Base-by-base conservation (phyloP, 2,113 vertebrate species). In the Rhinolophus sinicus region DNA sequence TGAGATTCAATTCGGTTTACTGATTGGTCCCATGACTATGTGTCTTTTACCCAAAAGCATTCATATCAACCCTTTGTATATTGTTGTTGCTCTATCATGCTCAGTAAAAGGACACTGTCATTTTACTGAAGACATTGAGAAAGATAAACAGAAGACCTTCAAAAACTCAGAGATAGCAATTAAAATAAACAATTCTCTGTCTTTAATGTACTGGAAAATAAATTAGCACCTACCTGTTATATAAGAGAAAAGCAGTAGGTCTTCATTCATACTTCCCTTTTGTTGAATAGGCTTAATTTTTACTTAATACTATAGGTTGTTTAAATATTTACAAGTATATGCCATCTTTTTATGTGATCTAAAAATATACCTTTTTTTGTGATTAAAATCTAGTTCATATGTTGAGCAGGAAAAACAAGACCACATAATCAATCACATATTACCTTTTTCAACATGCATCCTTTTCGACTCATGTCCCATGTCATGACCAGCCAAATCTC, bases 361-460 rank as follows among this genome's bases (percentile, higher is more conserved):
- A 82, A 50, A 92, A 67, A 81, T 40, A 40, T 30, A 78, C 9
- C 8, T 94, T 7, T 54, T 78, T 60, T 26, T 83, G 8, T 94
- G 19, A 77, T 83, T 70, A 91, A 86, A 54, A 64, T 52, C 1
- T 33, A 83, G 11, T n/a, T 73, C 10, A 75, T 54, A 75, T 7
- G 35, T 14, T 2, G 54, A 96, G 73, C 2, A 94, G 28, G 2
- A 90, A 47, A 64, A 96, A 67, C 1, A 73, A 75, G 3, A 3
- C 14, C 7, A 77, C 0, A 47, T 16, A 24, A 44, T 44, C 40
- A 87, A 16, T 73, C 8, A 64, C 15, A 65, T 87, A 97, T 99
- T 98, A 99, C 99, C 99, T 99, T 99, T 99, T 94, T 99, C 99
- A 95, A 99, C 97, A 96, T 99, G 99, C 98, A 99, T 99, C 98